A percentile compares a stretch with the other conserved stretches of the same genome.
These are phyloP conservation scores for Drosophila parabipectinata DNA, from an alignment of 1,140 invertebrate genomes.

Conservation along the genomic window DNA sequence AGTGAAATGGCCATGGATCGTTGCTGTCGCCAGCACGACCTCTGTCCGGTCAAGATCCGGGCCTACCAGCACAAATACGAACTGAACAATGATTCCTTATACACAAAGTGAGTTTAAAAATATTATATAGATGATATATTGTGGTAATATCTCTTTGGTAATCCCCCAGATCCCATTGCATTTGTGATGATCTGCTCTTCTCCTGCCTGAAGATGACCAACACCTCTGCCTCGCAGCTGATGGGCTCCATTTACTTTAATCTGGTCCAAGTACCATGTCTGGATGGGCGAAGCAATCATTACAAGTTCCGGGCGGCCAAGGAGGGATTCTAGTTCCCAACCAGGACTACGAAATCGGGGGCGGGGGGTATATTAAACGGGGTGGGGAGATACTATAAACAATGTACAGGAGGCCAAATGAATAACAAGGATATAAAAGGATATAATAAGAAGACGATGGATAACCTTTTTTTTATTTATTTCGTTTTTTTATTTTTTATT, in stretches of 20 bases:
- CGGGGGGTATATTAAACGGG: not conserved
- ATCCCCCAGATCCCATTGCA: constrained; percentile 89
- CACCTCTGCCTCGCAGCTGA: constrained; percentile 88
- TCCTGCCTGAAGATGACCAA: constrained; percentile 91
- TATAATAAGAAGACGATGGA: not conserved
- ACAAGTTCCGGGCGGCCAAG: constrained; percentile 78
- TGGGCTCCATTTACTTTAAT: constrained; percentile 96
- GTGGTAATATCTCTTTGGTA: too few relatives aligned
- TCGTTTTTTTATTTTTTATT: not conserved
- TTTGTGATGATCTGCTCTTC: constrained; percentile 92
- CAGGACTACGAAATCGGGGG: not conserved
- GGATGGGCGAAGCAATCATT: constrained; percentile 85
- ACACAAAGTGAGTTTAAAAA: constrained; percentile 88
- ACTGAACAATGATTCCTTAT: constrained; percentile 92
- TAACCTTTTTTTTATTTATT: constrained; percentile 18
- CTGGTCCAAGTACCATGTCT: constrained; percentile 91
- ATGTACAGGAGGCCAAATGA: constrained; percentile 32
- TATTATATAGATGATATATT: not conserved
- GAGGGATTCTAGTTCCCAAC: constrained; percentile 64
- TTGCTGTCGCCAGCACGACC: constrained; percentile 94
- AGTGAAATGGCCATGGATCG: constrained; percentile 89
- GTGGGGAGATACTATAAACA: not conserved
- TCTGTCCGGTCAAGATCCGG: constrained; percentile 90
- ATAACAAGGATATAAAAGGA: not conserved
- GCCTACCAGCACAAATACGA: constrained; percentile 91